Evolutionary conservation across 2,888 invertebrate genomes (phyloP).

Genomic region (Pristionchus arcanus): DNA sequence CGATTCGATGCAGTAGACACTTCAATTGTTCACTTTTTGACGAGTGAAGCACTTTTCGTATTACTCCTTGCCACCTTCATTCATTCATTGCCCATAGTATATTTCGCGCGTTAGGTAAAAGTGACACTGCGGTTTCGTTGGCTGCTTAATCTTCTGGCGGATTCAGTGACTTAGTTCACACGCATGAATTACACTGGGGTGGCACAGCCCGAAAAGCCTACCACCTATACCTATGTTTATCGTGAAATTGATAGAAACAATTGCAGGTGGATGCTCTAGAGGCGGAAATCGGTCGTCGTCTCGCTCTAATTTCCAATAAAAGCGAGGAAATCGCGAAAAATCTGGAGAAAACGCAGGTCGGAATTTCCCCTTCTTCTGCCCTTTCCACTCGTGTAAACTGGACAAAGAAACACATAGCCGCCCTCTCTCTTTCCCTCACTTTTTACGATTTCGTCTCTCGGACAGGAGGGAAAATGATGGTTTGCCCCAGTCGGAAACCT

Average conservation of each 20-base stretch:
- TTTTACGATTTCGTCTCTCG: conserved; percentile 34
- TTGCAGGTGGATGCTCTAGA: conserved; percentile 6
- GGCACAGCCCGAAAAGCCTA: too few species aligned
- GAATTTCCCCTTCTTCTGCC: conserved; percentile 5
- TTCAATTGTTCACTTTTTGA: not conserved
- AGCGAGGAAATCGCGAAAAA: conserved; percentile 25
- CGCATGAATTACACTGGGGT: too few species aligned
- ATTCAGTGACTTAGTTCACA: too few species aligned
- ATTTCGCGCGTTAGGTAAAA: not conserved
- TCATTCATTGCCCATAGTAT: not conserved
- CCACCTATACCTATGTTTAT: too few species aligned
- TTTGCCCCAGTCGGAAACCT: conserved; percentile 15
- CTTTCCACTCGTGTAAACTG: conserved; percentile 16
- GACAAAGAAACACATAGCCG: conserved; percentile 43
- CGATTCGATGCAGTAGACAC: not conserved
- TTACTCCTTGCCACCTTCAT: not conserved
- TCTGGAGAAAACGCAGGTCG: conserved; percentile 39
- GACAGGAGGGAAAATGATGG: conserved; percentile 43
- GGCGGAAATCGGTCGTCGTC: conserved; percentile 38
- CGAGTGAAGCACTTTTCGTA: not conserved
- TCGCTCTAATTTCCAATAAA: conserved; percentile 22
- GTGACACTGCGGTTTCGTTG: too few species aligned
- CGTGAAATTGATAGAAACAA: too few species aligned
- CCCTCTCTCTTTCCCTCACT: not conserved
- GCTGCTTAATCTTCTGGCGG: too few species aligned